Evolutionary conservation across 2,888 invertebrate species (phyloP).

Genomic region (Anorthoa munda): DNA sequence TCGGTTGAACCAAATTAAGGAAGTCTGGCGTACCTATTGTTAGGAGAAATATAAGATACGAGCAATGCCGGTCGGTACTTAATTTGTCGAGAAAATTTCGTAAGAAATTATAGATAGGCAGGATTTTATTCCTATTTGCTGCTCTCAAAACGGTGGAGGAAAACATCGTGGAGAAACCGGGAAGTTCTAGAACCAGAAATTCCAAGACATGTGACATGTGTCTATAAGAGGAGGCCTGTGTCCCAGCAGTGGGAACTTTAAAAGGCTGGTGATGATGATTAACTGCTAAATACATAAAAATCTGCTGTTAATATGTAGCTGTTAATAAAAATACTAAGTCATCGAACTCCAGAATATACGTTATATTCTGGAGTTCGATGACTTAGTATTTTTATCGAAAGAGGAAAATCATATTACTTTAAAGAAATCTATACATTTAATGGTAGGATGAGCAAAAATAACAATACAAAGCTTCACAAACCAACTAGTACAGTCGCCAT

Average conservation of each 20-base stretch:
- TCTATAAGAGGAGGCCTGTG: too few species aligned
- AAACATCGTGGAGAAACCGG: too few species aligned
- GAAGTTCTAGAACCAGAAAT: too few species aligned
- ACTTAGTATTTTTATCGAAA: background rate
- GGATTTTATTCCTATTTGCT: too few species aligned
- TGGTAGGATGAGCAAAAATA: background rate
- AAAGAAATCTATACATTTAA: background rate
- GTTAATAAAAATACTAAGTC: too few species aligned
- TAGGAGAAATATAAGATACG: conserved; percentile 18
- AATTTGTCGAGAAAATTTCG: conserved; percentile 27
- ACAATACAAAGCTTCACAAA: conserved; percentile 16
- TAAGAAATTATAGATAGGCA: background rate
- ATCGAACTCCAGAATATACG: too few species aligned
- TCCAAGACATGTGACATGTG: too few species aligned
- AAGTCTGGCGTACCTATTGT: conserved; percentile 26
- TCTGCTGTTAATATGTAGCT: too few species aligned
- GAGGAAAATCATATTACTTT: background rate
- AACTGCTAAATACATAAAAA: background rate
- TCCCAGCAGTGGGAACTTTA: too few species aligned
- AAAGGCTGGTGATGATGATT: too few species aligned
- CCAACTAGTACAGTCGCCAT: conserved; percentile 10
- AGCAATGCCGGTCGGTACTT: conserved; percentile 11
- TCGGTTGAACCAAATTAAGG: conserved; percentile 40
- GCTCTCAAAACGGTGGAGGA: background rate
- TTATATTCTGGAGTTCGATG: background rate